These are phyloP conservation scores for Dipus sagitta DNA, from an alignment of 2,797 vertebrate genomes.

Conservation along the genomic window DNA sequence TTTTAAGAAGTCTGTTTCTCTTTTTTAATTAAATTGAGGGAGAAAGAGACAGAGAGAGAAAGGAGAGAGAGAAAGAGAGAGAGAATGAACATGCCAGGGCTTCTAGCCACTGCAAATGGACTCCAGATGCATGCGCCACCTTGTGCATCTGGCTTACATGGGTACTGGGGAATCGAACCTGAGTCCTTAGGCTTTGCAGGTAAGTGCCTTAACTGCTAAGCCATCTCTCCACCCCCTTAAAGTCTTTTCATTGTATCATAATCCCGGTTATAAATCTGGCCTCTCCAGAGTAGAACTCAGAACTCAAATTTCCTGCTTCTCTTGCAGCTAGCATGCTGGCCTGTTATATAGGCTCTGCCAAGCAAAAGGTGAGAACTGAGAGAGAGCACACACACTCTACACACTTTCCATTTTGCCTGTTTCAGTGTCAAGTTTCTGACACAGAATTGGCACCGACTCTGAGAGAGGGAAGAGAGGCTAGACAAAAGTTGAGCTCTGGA, in stretches of 20 bases:
- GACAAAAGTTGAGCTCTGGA: not conserved
- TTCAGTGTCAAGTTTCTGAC: conserved; percentile 25
- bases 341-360: not conserved
- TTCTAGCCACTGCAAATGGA: too few relatives aligned
- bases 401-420: conserved; percentile 2
- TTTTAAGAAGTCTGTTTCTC: conserved; percentile 3
- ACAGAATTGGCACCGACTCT: not conserved
- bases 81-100: too few relatives aligned
- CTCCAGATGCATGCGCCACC: too few relatives aligned
- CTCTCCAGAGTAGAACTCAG: not conserved
- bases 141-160: too few relatives aligned
- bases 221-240: too few relatives aligned
- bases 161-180: too few relatives aligned
- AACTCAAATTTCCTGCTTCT: conserved; percentile 29
- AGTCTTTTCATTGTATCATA: not conserved
- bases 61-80: too few relatives aligned
- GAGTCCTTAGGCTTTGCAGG: too few relatives aligned
- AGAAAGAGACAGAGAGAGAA: too few relatives aligned
- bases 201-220: too few relatives aligned
- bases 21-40: too few relatives aligned
- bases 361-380: not conserved
- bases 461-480: not conserved
- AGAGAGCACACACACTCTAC: not conserved
- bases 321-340: conserved; percentile 5
- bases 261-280: conserved; percentile 12